These are phyloP conservation scores for Syngnathus typhle DNA, from an alignment of 2,113 vertebrate genomes.

Conservation along the genomic window DNA sequence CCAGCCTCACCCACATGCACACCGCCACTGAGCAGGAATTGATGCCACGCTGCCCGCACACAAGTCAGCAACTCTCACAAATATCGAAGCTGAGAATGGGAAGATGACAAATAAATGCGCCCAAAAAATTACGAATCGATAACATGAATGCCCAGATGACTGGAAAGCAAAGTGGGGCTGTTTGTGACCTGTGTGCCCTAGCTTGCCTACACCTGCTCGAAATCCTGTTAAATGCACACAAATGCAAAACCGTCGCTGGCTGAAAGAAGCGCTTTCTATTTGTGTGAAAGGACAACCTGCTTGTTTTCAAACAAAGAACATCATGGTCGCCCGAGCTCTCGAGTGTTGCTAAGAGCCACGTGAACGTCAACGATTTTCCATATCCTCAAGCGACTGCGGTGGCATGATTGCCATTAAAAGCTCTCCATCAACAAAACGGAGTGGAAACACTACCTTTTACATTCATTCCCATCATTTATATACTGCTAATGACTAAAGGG, in stretches of 20 bases:
- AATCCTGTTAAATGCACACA: neutral
- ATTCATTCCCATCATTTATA: neutral
- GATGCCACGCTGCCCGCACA: no score
- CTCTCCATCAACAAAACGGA: constrained; percentile 48
- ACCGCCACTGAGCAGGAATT: no score
- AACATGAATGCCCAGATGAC: no score
- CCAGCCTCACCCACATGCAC: no score
- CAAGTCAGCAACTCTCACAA: no score
- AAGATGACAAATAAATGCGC: no score
- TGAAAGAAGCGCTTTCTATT: neutral
- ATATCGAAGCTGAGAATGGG: no score
- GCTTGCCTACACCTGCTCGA: neutral
- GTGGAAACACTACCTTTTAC: neutral
- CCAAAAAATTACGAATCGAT: no score
- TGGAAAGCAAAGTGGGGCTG: no score
- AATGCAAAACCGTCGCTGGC: constrained; percentile 5
- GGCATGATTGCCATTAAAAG: constrained; percentile 52
- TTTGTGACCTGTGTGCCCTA: no score
- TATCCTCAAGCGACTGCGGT: constrained; percentile 40
- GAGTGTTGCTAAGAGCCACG: constrained; percentile 25
- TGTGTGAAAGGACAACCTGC: constrained; percentile 13
- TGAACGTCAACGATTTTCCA: constrained; percentile 5
- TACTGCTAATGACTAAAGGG: neutral
- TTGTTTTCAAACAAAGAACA: constrained; percentile 21
- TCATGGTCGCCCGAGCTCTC: constrained; percentile 27